Conservation (phyloP, 2,888 invertebrate species). For the Zygogramma bicolorata region DNA sequence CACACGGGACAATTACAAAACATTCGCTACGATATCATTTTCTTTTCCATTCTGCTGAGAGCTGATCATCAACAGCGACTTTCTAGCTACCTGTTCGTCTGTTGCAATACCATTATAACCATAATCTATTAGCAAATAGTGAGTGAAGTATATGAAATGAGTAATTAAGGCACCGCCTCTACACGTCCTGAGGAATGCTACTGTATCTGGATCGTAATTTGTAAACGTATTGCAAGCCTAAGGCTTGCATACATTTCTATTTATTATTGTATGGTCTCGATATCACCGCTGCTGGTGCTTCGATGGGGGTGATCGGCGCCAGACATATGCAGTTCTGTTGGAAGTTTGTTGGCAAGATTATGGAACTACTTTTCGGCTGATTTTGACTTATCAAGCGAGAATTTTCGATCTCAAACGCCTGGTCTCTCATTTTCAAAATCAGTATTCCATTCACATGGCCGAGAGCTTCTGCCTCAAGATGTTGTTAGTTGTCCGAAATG, state of each 20-base stretch:
- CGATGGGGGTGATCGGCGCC: not conserved
- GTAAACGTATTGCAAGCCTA: constrained; percentile 62
- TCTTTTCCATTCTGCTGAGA: not conserved
- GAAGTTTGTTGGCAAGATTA: no score
- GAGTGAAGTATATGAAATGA: constrained; percentile 64
- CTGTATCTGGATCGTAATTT: constrained; percentile 66
- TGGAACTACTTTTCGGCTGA: no score
- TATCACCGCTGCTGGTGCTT: constrained; percentile 30
- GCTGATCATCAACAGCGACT: not conserved
- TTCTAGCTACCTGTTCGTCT: constrained; percentile 17
- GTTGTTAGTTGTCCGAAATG: no score
- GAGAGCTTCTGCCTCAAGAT: no score
- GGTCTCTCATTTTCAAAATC: no score
- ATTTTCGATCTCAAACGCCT: no score
- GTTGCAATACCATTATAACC: constrained; percentile 37
- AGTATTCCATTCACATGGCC: no score
- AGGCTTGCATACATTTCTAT: constrained; percentile 64
- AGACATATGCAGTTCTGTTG: not conserved
- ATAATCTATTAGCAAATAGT: constrained; percentile 64
- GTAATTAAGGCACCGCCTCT: constrained; percentile 66
- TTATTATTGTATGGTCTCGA: constrained; percentile 60
- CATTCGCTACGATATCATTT: not conserved
- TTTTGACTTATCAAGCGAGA: no score
- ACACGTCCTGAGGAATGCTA: constrained; percentile 65
- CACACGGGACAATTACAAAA: not conserved